Evolutionary conservation across 2,113 vertebrate genomes (phyloP), one percentile per base, ranked within the genome.

Genomic region (Eublepharis macularius): DNA sequence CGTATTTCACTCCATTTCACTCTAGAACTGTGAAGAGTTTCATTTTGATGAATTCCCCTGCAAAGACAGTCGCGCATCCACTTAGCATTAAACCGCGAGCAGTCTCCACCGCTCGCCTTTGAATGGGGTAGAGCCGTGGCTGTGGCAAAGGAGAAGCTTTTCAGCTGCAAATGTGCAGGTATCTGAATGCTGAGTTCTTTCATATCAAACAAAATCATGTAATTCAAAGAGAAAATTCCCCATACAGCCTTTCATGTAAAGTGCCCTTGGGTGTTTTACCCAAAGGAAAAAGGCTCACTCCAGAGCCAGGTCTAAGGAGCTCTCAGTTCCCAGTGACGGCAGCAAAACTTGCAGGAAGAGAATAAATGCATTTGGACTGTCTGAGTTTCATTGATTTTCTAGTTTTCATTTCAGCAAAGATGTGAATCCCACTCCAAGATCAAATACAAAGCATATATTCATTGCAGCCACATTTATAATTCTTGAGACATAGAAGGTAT

Each of bases 121-220:
- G 0, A 87, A 78, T 74, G 82, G 66, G 90, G 85, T 66, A 80
- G 83, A 68, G 24, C 76, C 74, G 82, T 82, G 4, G 49, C 47
- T 63, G 75, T 24, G 66, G 86, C 76, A 91, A 84, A 93, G 45
- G 88, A 66, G 49, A 73, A 72, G 19, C 5, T 81, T 24, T 41
- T 43, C 82, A 82, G 51, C 68, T 36, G 76, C 43, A 87, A 66
- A 83, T 79, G n/a, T 47, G 16, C 76, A 80, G 14, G 26, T 86
- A 79, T 80, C 24, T 26, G 21, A 80, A 19, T n/a, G 19, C 70
- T 41, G 19, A 21, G 12, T 8, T 26, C 87, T 90, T 88, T 78
- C 73, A 90, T 73, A 88, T 90, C 84, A 17, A 39, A 81, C 51
- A 84, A 87, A 88, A 86, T 57, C 82, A 41, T 60, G 41, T 36